These are phyloP conservation scores for Apostichopus leukothele DNA, from an alignment of 53 echinoderm and acorn worm genomes.

Conservation along the genomic window DNA sequence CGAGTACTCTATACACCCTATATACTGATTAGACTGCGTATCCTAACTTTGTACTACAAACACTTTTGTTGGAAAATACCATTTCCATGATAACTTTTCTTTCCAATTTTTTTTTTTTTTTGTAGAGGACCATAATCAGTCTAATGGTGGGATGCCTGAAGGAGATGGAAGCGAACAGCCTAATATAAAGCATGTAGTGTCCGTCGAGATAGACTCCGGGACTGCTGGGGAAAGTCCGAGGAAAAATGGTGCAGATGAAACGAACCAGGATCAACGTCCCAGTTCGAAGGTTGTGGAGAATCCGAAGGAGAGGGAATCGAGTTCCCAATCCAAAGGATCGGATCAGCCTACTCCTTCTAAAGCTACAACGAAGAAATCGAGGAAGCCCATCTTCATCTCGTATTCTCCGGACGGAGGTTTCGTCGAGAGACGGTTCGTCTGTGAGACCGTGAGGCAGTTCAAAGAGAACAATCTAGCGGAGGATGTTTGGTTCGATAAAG, in stretches of 20 bases:
- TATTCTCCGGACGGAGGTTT: constrained; percentile 94
- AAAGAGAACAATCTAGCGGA: constrained; percentile 90
- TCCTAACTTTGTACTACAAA: no score
- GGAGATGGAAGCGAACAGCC: neutral
- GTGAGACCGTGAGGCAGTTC: constrained; percentile 78
- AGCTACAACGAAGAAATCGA: constrained; percentile 59
- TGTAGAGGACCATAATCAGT: neutral
- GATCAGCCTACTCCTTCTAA: neutral
- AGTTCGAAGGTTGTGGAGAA: neutral
- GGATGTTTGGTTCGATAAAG: constrained; percentile 98
- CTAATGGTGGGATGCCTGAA: neutral
- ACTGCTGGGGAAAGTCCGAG: neutral
- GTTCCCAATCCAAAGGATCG: constrained; percentile 26
- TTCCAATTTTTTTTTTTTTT: neutral
- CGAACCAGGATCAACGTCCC: neutral
- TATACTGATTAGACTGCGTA: no score
- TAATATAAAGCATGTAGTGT: neutral
- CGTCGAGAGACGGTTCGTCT: constrained; percentile 83
- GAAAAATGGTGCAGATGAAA: neutral
- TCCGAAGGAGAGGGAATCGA: neutral
- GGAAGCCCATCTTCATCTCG: constrained; percentile 90
- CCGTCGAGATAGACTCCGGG: neutral
- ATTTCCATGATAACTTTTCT: neutral
- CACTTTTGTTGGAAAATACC: no score
- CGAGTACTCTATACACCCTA: no score